Percentiles rank a stretch among this genome's conserved stretches.
These are phyloP conservation scores for Ceratina australensis DNA, from an alignment of 1,140 invertebrate species.

Conservation along the genomic window DNA sequence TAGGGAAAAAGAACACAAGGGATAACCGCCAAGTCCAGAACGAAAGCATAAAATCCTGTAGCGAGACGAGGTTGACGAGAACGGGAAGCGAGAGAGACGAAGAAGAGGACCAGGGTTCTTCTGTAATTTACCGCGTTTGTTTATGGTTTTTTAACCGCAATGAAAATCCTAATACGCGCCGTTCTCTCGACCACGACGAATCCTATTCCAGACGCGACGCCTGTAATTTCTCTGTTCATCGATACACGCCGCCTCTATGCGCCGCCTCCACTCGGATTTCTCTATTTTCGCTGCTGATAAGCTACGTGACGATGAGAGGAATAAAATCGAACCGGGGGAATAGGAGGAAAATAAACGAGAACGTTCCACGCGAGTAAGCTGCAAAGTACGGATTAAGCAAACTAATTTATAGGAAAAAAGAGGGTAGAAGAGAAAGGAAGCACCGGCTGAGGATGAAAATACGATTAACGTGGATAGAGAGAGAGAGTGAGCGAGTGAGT, in stretches of 20 bases:
- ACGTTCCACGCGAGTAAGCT: background rate
- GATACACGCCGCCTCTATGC: background rate
- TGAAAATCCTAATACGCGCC: too few relatives aligned
- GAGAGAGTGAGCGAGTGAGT: too few relatives aligned
- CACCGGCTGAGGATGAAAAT: background rate
- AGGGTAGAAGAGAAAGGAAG: background rate
- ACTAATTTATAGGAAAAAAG: constrained; percentile 38
- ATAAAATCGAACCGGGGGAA: background rate
- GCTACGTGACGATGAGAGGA: background rate
- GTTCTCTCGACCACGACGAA: background rate
- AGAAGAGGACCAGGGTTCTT: background rate
- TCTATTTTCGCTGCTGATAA: constrained; percentile 3
- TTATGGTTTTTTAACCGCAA: background rate
- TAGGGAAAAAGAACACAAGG: background rate
- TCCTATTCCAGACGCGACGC: background rate
- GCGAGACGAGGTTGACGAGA: background rate
- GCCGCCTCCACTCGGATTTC: background rate
- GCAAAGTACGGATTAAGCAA: constrained; percentile 38
- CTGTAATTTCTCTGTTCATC: background rate
- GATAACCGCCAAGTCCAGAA: background rate
- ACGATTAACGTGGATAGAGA: constrained; percentile 14
- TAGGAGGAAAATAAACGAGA: background rate
- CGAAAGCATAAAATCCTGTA: constrained; percentile 4
- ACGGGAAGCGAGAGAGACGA: too few relatives aligned
- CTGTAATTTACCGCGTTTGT: constrained; percentile 1